These are phyloP conservation scores for Falco naumanni DNA, from an alignment of 2,797 vertebrate genomes.

Conservation along the genomic window DNA sequence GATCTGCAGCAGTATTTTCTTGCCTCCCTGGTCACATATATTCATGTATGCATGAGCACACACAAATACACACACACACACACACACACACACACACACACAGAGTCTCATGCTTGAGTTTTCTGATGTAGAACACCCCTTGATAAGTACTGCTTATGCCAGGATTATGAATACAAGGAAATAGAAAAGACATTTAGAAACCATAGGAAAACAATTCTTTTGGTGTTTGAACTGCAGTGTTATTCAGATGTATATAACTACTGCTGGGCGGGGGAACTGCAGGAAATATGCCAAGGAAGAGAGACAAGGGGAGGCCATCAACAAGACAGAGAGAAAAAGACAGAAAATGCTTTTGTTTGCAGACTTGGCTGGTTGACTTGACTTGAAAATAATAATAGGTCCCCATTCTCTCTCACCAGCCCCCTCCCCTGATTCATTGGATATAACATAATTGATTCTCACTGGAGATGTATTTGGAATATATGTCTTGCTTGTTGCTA, in stretches of 20 bases:
- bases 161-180: conserved; percentile 24
- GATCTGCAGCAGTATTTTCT: neutral
- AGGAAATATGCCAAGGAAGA: conserved; percentile 52
- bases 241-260: conserved; percentile 47
- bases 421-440: neutral
- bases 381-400: conserved; percentile 60
- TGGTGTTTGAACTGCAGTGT: conserved; percentile 27
- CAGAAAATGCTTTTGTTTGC: conserved; percentile 62
- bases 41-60: neutral
- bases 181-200: conserved; percentile 30
- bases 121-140: neutral
- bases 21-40: neutral
- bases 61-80: neutral
- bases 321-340: conserved; percentile 32
- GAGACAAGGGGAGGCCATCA: conserved; percentile 30
- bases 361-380: conserved; percentile 55
- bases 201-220: conserved; percentile 42
- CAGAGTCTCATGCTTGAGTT: neutral
- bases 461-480: conserved; percentile 41
- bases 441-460: conserved; percentile 49
- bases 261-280: conserved; percentile 14
- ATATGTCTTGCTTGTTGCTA: conserved; percentile 26
- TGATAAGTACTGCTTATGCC: neutral
- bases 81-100: neutral
- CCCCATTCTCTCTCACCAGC: neutral